Evolutionary conservation across 2,888 invertebrate species (phyloP), one percentile per base, ranked within the genome.

Genomic region (Formica aserva): DNA sequence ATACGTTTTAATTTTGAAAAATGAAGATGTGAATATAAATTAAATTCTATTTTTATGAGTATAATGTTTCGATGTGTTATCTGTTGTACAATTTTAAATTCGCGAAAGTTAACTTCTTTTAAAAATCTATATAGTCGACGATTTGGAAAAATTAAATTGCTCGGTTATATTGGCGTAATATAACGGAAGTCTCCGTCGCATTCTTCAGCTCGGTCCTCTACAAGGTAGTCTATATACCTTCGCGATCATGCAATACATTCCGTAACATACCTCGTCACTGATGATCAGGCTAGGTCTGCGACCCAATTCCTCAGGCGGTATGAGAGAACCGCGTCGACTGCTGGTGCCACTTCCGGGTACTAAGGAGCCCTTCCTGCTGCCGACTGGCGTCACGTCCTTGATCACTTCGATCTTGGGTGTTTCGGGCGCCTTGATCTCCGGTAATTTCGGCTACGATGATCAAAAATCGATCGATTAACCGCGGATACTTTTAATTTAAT

Each of bases 231-330:
- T 83, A 86, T 85, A 83, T 84, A 89, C 83, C 84, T 89, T 63
- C 57, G 55, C 6, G 29, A 41, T 66, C 67, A 57, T 67, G 48
- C 35, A 55, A 11, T 32, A 74, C 67, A 83, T 66, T 83, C 87
- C 89, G 89, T 91, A 95, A 95, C 96, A 95, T 97, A 98, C 98
- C 98, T 98, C 98, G 95, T 98, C 98, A 94, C 98, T 98, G 94
- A 98, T 98, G 93, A 98, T 97, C 91, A 98, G 96, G 92, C 98
- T 98, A 91, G 98, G 98, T 92, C 98, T 96, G 92, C 98, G 96
- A 93, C 97, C 97, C 95, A 97, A 97, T 95, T 97, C 97, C 95
- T 98, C 98, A 9, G 98, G 98, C 92, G 98, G 98, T 94, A 98
- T 97, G 85, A 98, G 96, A 74, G 98, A 98, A 84, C 98, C 98